Evolutionary conservation across 2,113 vertebrate species (phyloP).

Genomic region (Picathartes gymnocephalus): DNA sequence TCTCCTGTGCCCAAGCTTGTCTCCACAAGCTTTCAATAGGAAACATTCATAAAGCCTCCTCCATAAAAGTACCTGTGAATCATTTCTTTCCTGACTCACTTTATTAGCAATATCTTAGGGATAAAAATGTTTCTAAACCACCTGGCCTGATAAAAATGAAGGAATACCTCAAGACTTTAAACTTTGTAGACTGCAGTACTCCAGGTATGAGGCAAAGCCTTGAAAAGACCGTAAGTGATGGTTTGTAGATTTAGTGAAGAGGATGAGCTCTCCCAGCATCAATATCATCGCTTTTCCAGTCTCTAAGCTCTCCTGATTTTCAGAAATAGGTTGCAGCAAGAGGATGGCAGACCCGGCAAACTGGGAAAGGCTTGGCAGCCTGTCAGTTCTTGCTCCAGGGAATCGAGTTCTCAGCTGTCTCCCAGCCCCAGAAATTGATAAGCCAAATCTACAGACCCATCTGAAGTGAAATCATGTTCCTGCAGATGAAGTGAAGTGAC

Average conservation of each 20-base stretch:
- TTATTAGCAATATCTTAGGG: neutral
- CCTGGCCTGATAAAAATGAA: neutral
- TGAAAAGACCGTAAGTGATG: neutral
- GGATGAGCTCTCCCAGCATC: neutral
- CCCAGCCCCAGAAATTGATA: slow-evolving; percentile 30
- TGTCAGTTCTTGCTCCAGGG: slow-evolving; percentile 10
- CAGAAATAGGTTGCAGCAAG: neutral
- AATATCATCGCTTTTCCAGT: neutral
- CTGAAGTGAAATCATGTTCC: neutral
- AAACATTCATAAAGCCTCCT: neutral
- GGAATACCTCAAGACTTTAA: neutral
- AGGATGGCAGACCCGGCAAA: neutral
- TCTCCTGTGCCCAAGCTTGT: neutral
- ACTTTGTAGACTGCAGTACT: neutral
- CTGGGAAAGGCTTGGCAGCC: neutral
- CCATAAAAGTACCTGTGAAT: neutral
- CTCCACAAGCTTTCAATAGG: neutral
- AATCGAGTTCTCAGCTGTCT: neutral
- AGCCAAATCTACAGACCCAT: slow-evolving; percentile 20
- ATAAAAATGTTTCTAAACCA: neutral
- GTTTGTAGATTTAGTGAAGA: neutral
- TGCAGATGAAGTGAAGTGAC: neutral
- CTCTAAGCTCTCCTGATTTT: neutral
- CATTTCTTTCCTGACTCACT: neutral
- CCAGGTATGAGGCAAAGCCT: neutral